A percentile compares a stretch with the other conserved stretches of the same genome.
Evolutionary conservation across 2,888 invertebrate genomes (phyloP).

Genomic region (Drosophila helvetica): DNA sequence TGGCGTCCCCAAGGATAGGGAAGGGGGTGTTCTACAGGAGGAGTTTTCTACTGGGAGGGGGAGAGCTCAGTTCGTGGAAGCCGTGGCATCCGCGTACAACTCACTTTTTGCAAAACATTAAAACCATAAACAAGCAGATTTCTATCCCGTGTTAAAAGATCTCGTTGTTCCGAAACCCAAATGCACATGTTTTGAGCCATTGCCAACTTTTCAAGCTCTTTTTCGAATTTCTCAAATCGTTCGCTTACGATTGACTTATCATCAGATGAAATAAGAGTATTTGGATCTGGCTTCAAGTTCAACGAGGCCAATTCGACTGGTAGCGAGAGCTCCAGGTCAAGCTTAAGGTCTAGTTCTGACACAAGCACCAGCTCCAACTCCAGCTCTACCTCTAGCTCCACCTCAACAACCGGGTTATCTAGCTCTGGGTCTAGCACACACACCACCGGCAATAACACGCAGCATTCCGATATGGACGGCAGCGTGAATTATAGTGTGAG

Average conservation of each 20-base stretch:
- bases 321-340: background rate
- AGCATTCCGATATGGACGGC: background rate
- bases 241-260: background rate
- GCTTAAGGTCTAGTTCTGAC: background rate
- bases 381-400: background rate
- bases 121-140: no score
- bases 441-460: background rate
- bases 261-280: background rate
- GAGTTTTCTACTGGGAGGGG: no score
- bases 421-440: background rate
- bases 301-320: background rate
- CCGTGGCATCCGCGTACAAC: no score
- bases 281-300: background rate
- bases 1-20: no score
- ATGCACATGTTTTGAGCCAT: background rate
- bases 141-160: background rate
- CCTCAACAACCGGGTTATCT: background rate
- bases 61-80: no score
- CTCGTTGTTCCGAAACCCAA: background rate
- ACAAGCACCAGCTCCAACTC: background rate
- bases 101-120: no score
- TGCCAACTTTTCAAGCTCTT: background rate
- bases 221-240: background rate
- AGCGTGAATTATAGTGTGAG: background rate
- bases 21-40: no score